Base-by-base conservation (phyloP, 2,888 invertebrate genomes). In the Augochlorella aurata region DNA sequence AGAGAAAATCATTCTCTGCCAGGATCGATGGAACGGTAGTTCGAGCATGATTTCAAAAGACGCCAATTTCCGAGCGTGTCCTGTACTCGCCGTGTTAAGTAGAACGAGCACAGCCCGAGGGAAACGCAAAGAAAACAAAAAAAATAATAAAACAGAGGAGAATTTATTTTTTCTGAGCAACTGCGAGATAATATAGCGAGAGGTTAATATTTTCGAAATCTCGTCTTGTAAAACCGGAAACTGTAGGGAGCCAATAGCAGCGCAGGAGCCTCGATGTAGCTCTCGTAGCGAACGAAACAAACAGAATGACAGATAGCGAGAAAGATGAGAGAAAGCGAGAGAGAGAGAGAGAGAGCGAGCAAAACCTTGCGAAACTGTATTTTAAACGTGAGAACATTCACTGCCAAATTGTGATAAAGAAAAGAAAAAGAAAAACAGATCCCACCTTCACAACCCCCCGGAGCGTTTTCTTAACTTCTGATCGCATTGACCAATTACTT, bases 341-440 rank as follows among this genome's bases (percentile, higher is more conserved):
- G 54, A 3, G 54, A 0, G 63, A 38, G 16, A 9, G 38, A 44
- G 5, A 38, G 24, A 18, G 24, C 16, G 24, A 61, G 29, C 16
- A 61, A 61, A 29, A 18, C 29, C 85, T 86, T 88, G 82, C 84
- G 82, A 77, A 89, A 87, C 81, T 89, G 87, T 90, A 90, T 90
- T 91, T 90, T 89, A 89, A 81, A 91, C 87, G 90, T 89, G 89
- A 90, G 84, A 88, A 89, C 90, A 85, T 93, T 93, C 93, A 93
- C 93, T 93, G 93, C 93, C 93, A 93, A 93, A 93, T 93, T 93
- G 93, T 93, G 93, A 93, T 93, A 93, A 90, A 18, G 38, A 38
- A 65, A 65, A 65, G 63, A 18, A 38, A 61, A 61, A 61, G 58
- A 61, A 61, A 61, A 68, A 90, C 88, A 83, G 78, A 89, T 89